Evolutionary conservation across 1,140 invertebrate genomes (phyloP).

Genomic region (Scylla paramamosain): DNA sequence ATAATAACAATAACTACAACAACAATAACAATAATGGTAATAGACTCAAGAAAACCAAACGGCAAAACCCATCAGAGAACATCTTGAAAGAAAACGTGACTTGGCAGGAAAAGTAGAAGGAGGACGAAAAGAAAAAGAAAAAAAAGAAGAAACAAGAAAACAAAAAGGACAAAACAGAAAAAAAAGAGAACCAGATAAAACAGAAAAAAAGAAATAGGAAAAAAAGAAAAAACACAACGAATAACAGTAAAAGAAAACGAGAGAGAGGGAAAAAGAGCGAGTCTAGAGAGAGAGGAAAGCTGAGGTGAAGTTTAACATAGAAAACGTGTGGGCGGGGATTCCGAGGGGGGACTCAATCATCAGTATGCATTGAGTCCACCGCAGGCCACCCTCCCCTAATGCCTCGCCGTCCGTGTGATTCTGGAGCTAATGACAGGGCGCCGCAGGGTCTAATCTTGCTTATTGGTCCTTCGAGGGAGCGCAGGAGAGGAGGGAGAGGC

Average conservation of each 20-base stretch:
- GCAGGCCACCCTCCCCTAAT: neutral
- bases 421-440: neutral
- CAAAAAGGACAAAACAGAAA: too few species aligned
- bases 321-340: neutral
- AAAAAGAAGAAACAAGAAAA: too few species aligned
- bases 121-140: too few species aligned
- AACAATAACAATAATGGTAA: too few species aligned
- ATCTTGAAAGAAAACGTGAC: too few species aligned
- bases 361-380: neutral
- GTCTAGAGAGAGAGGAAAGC: neutral
- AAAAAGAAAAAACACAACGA: neutral
- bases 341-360: neutral
- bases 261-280: neutral
- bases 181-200: neutral
- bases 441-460: neutral
- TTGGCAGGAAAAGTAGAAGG: too few species aligned
- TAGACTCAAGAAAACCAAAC: too few species aligned
- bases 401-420: neutral
- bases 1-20: too few species aligned
- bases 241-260: neutral
- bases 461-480: neutral
- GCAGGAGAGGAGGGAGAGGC: neutral
- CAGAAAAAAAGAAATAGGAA: neutral
- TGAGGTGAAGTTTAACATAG: neutral
- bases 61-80: too few species aligned